Percentiles rank a stretch among this genome's conserved stretches.
Evolutionary conservation across 2,113 vertebrate genomes (phyloP).

Genomic region (Redunca redunca): DNA sequence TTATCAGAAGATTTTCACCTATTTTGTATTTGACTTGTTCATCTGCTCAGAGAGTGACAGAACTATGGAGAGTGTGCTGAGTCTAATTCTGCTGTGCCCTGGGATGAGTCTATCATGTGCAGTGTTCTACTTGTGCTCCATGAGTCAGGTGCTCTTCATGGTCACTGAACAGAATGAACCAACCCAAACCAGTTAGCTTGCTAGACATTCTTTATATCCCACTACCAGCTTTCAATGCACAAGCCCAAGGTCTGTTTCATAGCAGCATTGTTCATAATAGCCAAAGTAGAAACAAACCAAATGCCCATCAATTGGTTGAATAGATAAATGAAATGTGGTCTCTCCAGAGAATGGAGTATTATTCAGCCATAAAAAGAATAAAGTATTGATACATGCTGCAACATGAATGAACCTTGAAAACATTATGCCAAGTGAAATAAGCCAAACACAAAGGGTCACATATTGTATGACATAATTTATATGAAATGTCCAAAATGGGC

Average conservation of each 20-base stretch:
- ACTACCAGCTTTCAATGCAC: constrained; percentile 42
- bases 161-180: background rate
- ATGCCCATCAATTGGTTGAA: background rate
- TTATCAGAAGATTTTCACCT: background rate
- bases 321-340: background rate
- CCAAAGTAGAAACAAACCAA: background rate
- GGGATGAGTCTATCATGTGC: background rate
- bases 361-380: background rate
- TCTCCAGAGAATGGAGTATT: background rate
- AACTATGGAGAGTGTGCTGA: background rate
- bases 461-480: background rate
- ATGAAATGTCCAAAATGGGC: background rate
- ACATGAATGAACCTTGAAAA: background rate
- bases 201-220: constrained; percentile 35
- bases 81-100: background rate
- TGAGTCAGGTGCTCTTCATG: constrained; percentile 2
- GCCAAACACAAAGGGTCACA: background rate
- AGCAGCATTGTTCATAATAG: background rate
- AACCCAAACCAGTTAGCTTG: constrained; percentile 14
- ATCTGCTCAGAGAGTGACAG: background rate
- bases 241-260: background rate
- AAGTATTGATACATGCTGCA: background rate
- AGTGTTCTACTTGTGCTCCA: background rate
- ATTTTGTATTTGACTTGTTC: background rate
- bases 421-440: background rate